phyloP scores from a whole-genome alignment of 2,888 invertebrate species.

The Idaea biselata region DNA sequence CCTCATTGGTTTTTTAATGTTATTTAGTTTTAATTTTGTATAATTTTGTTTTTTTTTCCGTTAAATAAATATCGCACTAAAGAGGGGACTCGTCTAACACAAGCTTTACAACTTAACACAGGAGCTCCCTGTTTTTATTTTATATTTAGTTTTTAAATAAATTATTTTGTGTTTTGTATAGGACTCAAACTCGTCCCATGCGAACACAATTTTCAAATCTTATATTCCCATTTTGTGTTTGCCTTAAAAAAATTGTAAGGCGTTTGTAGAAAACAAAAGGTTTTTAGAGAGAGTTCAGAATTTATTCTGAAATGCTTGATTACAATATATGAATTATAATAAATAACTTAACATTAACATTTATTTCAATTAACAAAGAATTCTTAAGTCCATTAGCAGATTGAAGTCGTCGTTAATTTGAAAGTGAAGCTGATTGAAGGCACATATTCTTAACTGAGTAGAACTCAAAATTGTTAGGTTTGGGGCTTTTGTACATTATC shows the following conservation, averaged over 20 bases:
- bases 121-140: too few species aligned
- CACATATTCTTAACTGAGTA: background rate
- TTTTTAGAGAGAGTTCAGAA: constrained; percentile 31
- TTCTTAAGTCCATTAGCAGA: background rate
- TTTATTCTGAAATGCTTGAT: constrained; percentile 49
- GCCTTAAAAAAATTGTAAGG: background rate
- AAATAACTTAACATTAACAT: background rate
- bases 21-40: too few species aligned
- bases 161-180: too few species aligned
- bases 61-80: too few species aligned
- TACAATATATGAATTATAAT: background rate
- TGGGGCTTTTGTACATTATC: constrained; percentile 20
- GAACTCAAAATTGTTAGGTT: background rate
- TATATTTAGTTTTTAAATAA: too few species aligned
- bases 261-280: background rate
- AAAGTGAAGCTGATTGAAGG: background rate
- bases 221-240: background rate
- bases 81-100: too few species aligned
- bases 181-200: too few species aligned
- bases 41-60: too few species aligned
- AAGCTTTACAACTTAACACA: too few species aligned
- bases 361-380: background rate
- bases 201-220: too few species aligned
- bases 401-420: background rate
- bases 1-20: too few species aligned